These are phyloP conservation scores for Natator depressus DNA, from an alignment of 2,113 vertebrate genomes.

Conservation along the genomic window DNA sequence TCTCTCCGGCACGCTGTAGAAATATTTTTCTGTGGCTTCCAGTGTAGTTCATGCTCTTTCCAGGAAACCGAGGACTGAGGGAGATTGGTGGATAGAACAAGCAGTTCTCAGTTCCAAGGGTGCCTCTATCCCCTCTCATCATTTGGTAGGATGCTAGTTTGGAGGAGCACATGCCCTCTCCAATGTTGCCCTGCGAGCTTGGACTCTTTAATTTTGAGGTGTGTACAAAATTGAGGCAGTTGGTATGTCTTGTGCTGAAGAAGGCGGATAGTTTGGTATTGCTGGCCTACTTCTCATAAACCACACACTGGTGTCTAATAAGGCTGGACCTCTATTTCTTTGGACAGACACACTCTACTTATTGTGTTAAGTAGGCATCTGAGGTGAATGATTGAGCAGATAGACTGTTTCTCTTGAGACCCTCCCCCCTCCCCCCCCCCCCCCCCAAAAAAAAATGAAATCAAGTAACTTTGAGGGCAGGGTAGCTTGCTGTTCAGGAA, in stretches of 20 bases:
- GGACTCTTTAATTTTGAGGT: too few relatives aligned
- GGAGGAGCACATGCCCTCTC: neutral
- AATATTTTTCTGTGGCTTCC: neutral
- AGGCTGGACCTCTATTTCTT: neutral
- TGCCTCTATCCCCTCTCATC: fast-evolving
- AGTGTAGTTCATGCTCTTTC: neutral
- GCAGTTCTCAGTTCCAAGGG: neutral
- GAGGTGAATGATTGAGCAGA: neutral
- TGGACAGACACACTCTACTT: neutral
- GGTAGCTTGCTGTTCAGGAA: neutral
- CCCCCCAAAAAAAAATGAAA: too few relatives aligned
- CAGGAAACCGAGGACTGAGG: neutral
- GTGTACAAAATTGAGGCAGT: neutral
- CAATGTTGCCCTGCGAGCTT: neutral
- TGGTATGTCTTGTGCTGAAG: neutral
- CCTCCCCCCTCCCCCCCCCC: too few relatives aligned
- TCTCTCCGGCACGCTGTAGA: neutral
- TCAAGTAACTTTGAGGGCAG: neutral
- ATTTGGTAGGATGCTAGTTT: neutral
- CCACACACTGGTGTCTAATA: neutral
- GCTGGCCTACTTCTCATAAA: neutral
- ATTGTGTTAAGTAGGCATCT: neutral
- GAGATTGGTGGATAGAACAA: neutral
- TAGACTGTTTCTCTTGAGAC: neutral
- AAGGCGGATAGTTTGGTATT: neutral